Base-by-base conservation (phyloP, 2,888 invertebrate genomes). In the Eupithecia subfuscata region DNA sequence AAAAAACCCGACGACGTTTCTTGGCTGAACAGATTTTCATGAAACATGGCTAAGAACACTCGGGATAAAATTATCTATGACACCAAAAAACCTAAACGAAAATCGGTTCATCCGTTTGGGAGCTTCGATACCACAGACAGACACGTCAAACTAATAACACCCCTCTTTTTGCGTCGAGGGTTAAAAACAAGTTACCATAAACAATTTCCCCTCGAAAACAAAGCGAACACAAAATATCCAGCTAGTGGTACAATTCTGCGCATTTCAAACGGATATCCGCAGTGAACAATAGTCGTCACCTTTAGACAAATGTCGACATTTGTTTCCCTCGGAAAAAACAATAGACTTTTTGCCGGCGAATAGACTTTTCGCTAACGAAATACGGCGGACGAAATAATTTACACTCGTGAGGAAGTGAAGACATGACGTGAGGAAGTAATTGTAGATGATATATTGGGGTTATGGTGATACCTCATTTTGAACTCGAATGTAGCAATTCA, bases 221-320 rank as follows among this genome's bases (percentile, higher is more conserved):
- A 25, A 40, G 43, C 43, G 6, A n/a, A 43, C 22, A 22, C 22
- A 16, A 68, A 68, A 68, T 14, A 43, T 40, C 22, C 43, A 12
- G 14, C 60, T 60, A 60, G 14, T 14, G 25, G 25, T 25, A 68
- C 73, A 70, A 77, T 75, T 77, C 72, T n/a, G 72, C 52, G n/a
- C 70, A 65, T 68, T 67, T 43, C 43, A 14, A 70, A 37, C 52
- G 52, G 70, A 70, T 43, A 56, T 68, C 68, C 68, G 68, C 22
- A 22, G 40, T 22, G 68, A 68, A 68, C 68, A 68, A 68, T 43
- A 43, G 43, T 68, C 25, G 22, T 68, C 68, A 43, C 68, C 68
- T 68, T 40, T 76, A 73, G 77, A 79, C 75, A 76, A 79, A 80
- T 79, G 76, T 48, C 43, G 73, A 75, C 67, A 78, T 80, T 79